Conservation (phyloP, 2,888 invertebrate genomes). For the Trypoxylon attenuatum region DNA sequence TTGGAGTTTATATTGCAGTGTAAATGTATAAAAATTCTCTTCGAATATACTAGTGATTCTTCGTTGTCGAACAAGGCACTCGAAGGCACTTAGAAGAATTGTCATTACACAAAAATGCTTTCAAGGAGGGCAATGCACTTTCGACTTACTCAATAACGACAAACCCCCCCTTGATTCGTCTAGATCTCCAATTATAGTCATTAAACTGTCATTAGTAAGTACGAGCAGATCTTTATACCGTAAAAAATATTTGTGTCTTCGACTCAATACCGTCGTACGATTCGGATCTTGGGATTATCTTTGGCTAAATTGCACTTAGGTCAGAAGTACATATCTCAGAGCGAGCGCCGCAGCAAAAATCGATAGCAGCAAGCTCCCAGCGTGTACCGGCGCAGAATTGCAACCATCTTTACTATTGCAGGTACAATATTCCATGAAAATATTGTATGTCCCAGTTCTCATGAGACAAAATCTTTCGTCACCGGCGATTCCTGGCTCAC, state of each 20-base stretch:
- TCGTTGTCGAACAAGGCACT: constrained; percentile 21
- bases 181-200: constrained; percentile 26
- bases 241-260: constrained; percentile 13
- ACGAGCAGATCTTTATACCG: constrained; percentile 33
- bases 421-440: constrained; percentile 95
- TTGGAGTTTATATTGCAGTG: not conserved
- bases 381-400: constrained; percentile 78
- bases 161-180: constrained; percentile 11
- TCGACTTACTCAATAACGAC: not conserved
- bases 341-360: constrained; percentile 36
- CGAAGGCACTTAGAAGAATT: constrained; percentile 19
- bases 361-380: constrained; percentile 43
- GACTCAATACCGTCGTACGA: constrained; percentile 14
- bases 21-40: not conserved
- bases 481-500: constrained; percentile 91
- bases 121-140: constrained; percentile 4
- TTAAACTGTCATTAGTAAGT: constrained; percentile 39
- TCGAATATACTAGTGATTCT: constrained; percentile 8
- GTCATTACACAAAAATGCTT: constrained; percentile 8
- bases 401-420: constrained; percentile 95
- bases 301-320: constrained; percentile 33
- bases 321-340: constrained; percentile 37
- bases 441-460: constrained; percentile 93
- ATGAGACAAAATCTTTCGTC: constrained; percentile 94
- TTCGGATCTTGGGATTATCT: constrained; percentile 35